A percentile compares a stretch with the other conserved stretches of the same genome.
Evolutionary conservation across 2,797 vertebrate species (phyloP).

Genomic region (Rhinoraja longicauda): DNA sequence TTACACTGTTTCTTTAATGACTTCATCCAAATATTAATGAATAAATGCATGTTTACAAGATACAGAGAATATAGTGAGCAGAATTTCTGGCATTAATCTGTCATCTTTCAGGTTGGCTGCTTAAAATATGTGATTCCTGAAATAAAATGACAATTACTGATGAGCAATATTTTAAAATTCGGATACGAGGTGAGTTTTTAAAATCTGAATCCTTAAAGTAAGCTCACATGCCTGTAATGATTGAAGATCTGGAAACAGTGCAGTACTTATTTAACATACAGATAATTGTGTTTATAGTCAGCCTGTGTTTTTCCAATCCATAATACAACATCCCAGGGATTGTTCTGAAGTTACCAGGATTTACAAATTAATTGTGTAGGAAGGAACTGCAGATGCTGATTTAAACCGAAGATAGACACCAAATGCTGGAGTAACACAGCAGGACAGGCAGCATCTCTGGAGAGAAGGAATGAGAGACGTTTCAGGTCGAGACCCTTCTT

Average conservation of each 20-base stretch:
- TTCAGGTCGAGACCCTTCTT: too few species aligned
- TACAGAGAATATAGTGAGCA: neutral
- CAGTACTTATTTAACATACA: too few species aligned
- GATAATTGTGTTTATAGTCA: too few species aligned
- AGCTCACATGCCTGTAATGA: too few species aligned
- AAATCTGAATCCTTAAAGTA: neutral
- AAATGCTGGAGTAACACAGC: too few species aligned
- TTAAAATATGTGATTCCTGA: neutral
- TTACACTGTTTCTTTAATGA: neutral
- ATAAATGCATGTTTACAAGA: neutral
- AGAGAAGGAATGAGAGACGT: too few species aligned
- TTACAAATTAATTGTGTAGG: neutral
- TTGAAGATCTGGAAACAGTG: neutral
- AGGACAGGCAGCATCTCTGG: too few species aligned
- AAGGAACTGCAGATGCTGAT: too few species aligned
- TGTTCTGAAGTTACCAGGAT: neutral
- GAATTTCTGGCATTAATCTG: neutral
- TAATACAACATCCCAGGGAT: neutral
- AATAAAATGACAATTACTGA: neutral
- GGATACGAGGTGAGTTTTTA: neutral
- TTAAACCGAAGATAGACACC: too few species aligned
- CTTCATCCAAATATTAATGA: neutral
- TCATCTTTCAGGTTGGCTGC: neutral
- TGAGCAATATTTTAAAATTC: neutral
- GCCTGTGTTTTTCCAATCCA: neutral